Evolutionary conservation across 1,140 invertebrate species (phyloP).

Genomic region (Bathynomus jamesi): DNA sequence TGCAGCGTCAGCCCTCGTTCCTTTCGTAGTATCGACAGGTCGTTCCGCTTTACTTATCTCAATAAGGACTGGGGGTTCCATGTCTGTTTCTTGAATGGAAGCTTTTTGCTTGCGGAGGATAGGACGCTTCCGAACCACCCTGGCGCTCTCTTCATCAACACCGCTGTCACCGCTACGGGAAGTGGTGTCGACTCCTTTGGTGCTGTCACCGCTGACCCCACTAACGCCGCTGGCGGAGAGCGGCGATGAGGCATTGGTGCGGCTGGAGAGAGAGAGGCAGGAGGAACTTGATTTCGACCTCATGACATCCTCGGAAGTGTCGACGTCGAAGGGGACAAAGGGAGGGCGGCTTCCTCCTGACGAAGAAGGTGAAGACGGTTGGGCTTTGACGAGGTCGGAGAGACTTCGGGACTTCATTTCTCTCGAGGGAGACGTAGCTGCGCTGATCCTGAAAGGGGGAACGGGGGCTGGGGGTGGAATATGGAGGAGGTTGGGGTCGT

Average conservation of each 20-base stretch:
- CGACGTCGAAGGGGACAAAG: conserved; percentile 18
- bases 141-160: neutral
- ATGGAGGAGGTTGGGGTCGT: conserved; percentile 39
- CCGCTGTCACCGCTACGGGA: conserved; percentile 6
- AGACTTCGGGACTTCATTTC: conserved; percentile 20
- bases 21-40: conserved; percentile 18
- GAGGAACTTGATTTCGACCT: conserved; percentile 39
- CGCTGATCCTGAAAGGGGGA: neutral
- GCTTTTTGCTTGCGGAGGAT: conserved; percentile 33
- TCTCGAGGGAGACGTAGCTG: neutral
- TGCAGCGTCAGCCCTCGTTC: neutral
- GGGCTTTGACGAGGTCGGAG: conserved; percentile 24
- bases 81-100: conserved; percentile 31
- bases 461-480: conserved; percentile 23
- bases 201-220: conserved; percentile 36
- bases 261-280: conserved; percentile 20
- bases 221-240: conserved; percentile 23
- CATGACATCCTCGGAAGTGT: conserved; percentile 35
- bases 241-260: neutral
- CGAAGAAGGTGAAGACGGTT: conserved; percentile 6
- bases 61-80: conserved; percentile 31
- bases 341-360: neutral
- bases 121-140: conserved; percentile 36
- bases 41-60: conserved; percentile 30
- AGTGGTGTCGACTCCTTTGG: conserved; percentile 41